A percentile compares a stretch with the other conserved stretches of the same genome.
Conservation (phyloP, 2,888 invertebrate genomes). For the Cryptophagus acutangulus region DNA sequence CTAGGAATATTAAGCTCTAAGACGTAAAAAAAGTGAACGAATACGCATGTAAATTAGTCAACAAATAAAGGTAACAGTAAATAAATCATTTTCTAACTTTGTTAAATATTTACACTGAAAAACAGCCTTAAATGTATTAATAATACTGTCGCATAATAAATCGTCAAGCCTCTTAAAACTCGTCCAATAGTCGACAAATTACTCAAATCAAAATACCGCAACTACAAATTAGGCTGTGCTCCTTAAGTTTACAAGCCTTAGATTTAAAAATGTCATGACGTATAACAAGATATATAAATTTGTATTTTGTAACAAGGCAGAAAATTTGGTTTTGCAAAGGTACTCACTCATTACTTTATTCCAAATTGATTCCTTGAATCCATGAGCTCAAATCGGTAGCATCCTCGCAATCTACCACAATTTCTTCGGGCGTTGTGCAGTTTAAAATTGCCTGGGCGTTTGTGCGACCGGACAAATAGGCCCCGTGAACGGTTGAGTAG, state of each 20-base stretch:
- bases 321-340: no score
- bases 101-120: conserved; percentile 1
- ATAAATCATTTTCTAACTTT: not conserved
- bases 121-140: not conserved
- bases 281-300: no score
- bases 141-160: not conserved
- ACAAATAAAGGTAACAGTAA: no score
- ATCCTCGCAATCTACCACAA: conserved; percentile 67
- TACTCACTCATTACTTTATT: no score
- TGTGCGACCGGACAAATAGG: conserved; percentile 79
- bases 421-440: conserved; percentile 57
- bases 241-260: no score
- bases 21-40: not conserved
- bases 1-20: not conserved
- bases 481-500: conserved; percentile 94
- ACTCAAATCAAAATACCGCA: no score
- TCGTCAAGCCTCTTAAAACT: not conserved
- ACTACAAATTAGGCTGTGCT: no score
- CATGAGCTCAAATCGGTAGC: conserved; percentile 80
- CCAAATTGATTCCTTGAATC: conserved; percentile 82
- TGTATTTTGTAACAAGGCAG: no score
- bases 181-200: no score
- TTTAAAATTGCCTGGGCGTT: conserved; percentile 70
- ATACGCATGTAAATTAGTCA: not conserved
- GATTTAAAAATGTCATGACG: no score